These are phyloP conservation scores for Caenorhabditis becei DNA, from an alignment of 2,888 invertebrate genomes.

Conservation along the genomic window DNA sequence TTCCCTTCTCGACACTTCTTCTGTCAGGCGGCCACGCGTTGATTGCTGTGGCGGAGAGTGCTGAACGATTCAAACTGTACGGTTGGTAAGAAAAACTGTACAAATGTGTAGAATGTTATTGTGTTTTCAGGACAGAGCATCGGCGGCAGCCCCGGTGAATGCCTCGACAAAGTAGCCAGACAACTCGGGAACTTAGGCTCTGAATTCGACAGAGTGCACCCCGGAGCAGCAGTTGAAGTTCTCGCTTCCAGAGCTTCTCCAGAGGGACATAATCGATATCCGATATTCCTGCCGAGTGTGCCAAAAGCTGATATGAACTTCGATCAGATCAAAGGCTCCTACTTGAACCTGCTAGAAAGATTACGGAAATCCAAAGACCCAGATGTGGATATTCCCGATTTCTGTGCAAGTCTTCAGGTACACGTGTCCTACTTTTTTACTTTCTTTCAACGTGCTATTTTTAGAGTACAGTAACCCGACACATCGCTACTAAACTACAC, in stretches of 20 bases:
- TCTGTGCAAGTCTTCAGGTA: slow-evolving; percentile 64
- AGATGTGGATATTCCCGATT: slow-evolving; percentile 44
- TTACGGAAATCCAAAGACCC: neutral
- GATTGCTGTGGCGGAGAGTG: slow-evolving; percentile 65
- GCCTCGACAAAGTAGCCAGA: slow-evolving; percentile 76
- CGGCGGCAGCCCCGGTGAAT: slow-evolving; percentile 76
- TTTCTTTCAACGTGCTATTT: too few relatives aligned
- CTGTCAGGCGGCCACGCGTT: slow-evolving; percentile 80
- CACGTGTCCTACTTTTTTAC: too few relatives aligned
- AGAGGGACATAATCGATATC: slow-evolving; percentile 60
- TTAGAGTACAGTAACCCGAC: slow-evolving; percentile 67
- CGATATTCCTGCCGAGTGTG: slow-evolving; percentile 45
- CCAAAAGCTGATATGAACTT: slow-evolving; percentile 69
- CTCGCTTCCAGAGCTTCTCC: slow-evolving; percentile 60
- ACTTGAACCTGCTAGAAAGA: slow-evolving; percentile 52
- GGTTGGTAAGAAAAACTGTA: slow-evolving; percentile 11
- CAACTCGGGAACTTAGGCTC: slow-evolving; percentile 41
- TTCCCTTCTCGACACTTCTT: slow-evolving; percentile 76
- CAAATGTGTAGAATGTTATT: neutral
- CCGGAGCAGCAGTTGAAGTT: slow-evolving; percentile 67
- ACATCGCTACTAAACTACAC: slow-evolving; percentile 65
- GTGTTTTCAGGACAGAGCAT: slow-evolving; percentile 60
- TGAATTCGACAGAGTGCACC: slow-evolving; percentile 56
- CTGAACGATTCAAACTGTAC: slow-evolving; percentile 68
- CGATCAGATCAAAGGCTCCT: slow-evolving; percentile 68